Percentiles rank a stretch among this genome's conserved stretches.
Evolutionary conservation across 2,797 vertebrate genomes (phyloP).

Genomic region (Microctenopoma stevenorrisi): DNA sequence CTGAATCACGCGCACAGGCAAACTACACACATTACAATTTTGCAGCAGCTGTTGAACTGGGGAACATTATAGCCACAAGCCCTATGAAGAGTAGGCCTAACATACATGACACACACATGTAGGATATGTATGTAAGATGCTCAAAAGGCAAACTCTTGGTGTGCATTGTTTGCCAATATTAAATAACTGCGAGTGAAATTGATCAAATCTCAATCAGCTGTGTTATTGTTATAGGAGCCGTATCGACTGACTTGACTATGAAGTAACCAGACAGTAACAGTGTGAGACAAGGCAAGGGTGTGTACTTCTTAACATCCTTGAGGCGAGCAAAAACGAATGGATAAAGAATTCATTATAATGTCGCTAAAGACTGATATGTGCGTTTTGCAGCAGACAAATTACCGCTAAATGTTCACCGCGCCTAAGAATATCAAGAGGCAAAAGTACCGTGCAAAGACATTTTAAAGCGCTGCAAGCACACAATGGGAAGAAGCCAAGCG

Average conservation of each 20-base stretch:
- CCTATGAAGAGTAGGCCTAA: background rate
- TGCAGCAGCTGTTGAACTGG: background rate
- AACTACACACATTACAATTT: background rate
- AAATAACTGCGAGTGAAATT: background rate
- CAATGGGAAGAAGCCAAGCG: background rate
- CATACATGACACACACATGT: background rate
- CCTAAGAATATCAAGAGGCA: constrained; percentile 5
- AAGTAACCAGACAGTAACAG: constrained; percentile 31
- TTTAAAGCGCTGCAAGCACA: background rate
- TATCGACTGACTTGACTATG: constrained; percentile 4
- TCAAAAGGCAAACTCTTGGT: background rate
- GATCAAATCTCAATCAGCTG: background rate
- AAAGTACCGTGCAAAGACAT: constrained; percentile 30
- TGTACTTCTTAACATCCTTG: constrained; percentile 10
- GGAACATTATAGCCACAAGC: background rate
- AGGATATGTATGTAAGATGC: background rate
- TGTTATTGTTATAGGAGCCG: background rate
- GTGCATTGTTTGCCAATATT: background rate
- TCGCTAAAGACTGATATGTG: background rate
- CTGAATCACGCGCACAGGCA: background rate
- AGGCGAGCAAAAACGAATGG: background rate
- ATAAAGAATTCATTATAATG: constrained; percentile 4
- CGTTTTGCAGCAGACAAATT: background rate
- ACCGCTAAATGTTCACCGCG: background rate
- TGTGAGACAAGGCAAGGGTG: constrained; percentile 22